Percentiles rank a stretch among this genome's conserved stretches.
These are phyloP conservation scores for Apocheima hispidaria DNA, from an alignment of 2,888 invertebrate genomes.

Conservation along the genomic window DNA sequence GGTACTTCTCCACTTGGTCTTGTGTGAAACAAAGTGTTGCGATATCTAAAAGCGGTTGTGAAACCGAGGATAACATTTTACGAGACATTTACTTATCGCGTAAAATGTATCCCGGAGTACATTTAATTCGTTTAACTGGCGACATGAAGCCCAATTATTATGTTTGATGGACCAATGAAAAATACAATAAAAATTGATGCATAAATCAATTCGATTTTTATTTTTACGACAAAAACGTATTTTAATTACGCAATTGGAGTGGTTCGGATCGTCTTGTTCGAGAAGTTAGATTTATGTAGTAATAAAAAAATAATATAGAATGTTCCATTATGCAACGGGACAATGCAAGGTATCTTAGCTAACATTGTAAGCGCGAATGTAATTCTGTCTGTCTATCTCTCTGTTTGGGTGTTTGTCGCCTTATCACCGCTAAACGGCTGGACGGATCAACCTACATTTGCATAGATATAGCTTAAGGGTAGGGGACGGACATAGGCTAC, in stretches of 20 bases:
- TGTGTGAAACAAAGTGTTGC: constrained; percentile 18
- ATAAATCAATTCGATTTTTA: constrained; percentile 16
- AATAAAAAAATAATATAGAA: not conserved
- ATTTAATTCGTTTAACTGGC: constrained; percentile 25
- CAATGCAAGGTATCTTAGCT: constrained; percentile 11
- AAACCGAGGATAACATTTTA: constrained; percentile 24
- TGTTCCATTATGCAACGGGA: constrained; percentile 1
- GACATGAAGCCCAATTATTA: constrained; percentile 16
- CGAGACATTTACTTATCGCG: constrained; percentile 30
- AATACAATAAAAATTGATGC: constrained; percentile 8
- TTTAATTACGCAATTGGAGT: constrained; percentile 5
- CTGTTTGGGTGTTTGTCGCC: too few species aligned
- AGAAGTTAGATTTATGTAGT: constrained; percentile 4
- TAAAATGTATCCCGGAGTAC: constrained; percentile 21
- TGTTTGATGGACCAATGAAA: constrained; percentile 19
- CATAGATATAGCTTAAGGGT: too few species aligned
- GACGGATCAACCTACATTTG: too few species aligned
- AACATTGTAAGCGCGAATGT: too few species aligned
- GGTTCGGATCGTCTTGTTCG: not conserved
- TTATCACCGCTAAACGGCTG: too few species aligned
- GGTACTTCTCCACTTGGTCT: not conserved
- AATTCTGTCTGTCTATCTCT: too few species aligned
- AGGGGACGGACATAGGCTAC: too few species aligned
- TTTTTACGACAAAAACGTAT: constrained; percentile 3
- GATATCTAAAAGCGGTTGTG: constrained; percentile 12